Conservation (phyloP, 2,888 invertebrate species). For the Cephalotes varians region DNA sequence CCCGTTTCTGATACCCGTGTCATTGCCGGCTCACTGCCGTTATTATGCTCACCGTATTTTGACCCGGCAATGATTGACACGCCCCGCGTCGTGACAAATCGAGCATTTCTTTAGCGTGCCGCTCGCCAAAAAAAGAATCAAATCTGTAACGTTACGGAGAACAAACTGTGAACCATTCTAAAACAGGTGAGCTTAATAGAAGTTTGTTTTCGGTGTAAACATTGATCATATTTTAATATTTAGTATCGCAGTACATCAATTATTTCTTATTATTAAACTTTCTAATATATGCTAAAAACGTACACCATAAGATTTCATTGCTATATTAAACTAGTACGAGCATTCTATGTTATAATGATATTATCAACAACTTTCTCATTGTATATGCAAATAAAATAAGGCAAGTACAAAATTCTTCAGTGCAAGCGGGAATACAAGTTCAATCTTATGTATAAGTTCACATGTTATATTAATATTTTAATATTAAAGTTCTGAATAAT, state of each 20-base stretch:
- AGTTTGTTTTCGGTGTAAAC: neutral
- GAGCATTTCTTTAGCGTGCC: conserved; percentile 65
- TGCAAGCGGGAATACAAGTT: neutral
- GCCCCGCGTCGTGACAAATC: conserved; percentile 67
- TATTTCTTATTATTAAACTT: neutral
- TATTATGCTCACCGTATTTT: conserved; percentile 75
- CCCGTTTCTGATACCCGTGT: conserved; percentile 76
- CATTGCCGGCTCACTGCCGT: conserved; percentile 74
- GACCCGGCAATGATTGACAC: conserved; percentile 70
- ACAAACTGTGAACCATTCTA: neutral
- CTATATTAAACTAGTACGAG: neutral
- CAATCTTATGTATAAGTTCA: no score
- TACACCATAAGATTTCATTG: neutral
- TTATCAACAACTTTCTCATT: no score
- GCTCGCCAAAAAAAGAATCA: conserved; percentile 19
- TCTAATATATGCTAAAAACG: neutral
- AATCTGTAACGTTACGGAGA: neutral
- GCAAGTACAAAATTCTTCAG: neutral
- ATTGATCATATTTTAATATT: neutral
- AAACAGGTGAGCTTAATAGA: neutral
- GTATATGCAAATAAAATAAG: neutral
- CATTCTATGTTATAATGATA: neutral
- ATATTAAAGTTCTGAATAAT: neutral
- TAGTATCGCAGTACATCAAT: neutral
- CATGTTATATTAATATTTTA: neutral